Percentiles rank a stretch among this genome's conserved stretches.
Conservation (phyloP, 1,140 invertebrate species). For the Pachyrhynchus sulphureomaculatus region DNA sequence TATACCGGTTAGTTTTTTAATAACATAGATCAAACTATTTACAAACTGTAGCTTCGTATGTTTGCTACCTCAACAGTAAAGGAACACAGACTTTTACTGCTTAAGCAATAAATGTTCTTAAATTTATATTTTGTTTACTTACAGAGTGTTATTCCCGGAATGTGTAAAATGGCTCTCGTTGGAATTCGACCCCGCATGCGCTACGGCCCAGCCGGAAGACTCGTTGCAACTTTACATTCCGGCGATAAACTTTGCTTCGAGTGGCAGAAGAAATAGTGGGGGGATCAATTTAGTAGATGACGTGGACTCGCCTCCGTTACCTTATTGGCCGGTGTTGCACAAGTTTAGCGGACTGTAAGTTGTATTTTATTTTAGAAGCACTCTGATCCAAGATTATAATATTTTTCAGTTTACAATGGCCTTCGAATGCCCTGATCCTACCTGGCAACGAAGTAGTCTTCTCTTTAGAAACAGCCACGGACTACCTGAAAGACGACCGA, state of each 20-base stretch:
- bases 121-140: constrained; percentile 32
- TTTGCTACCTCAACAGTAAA: too few relatives aligned
- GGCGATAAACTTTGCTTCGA: constrained; percentile 30
- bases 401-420: constrained; percentile 75
- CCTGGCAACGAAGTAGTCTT: constrained; percentile 95
- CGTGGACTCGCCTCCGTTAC: constrained; percentile 44
- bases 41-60: too few relatives aligned
- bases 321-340: constrained; percentile 72
- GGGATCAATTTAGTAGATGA: constrained; percentile 36
- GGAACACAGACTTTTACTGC: too few relatives aligned
- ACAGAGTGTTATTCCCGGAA: constrained; percentile 83
- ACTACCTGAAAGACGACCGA: constrained; percentile 92
- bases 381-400: background rate
- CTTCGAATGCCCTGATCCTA: constrained; percentile 79
- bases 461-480: constrained; percentile 91
- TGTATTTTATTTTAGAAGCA: too few relatives aligned
- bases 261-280: constrained; percentile 5
- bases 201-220: constrained; percentile 93
- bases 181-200: constrained; percentile 90
- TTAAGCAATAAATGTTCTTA: too few relatives aligned
- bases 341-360: constrained; percentile 57
- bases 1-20: too few relatives aligned
- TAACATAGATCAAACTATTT: too few relatives aligned
- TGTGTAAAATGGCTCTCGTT: constrained; percentile 88
- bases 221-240: constrained; percentile 85